Conservation (phyloP, 2,113 vertebrate genomes). For the Hydrolagus affinis region DNA sequence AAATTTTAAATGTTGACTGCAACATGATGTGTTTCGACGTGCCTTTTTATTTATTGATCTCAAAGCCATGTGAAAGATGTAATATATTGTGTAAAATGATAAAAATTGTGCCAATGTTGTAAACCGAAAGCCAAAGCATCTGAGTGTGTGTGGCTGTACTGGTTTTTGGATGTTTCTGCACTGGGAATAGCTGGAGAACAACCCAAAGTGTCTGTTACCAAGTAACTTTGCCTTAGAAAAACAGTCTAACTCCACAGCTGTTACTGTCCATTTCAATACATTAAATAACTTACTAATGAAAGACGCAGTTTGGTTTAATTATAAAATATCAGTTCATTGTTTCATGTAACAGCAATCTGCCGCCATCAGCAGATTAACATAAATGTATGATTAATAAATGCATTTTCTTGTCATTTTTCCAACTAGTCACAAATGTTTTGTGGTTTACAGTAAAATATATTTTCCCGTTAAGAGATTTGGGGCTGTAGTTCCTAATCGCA, state of each 20-base stretch:
- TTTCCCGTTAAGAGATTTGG: background rate
- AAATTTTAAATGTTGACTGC: constrained; percentile 63
- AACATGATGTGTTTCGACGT: constrained; percentile 78
- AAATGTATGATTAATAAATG: background rate
- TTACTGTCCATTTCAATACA: background rate
- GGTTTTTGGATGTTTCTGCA: background rate
- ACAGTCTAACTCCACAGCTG: background rate
- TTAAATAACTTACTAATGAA: background rate
- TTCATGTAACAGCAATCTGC: background rate
- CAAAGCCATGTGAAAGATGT: constrained; percentile 87
- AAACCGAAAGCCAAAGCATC: background rate
- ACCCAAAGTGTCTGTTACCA: background rate
- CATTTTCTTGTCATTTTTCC: background rate
- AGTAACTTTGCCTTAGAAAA: background rate
- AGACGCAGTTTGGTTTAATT: background rate
- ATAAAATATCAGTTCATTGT: background rate
- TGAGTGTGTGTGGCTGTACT: background rate
- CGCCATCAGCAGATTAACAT: too few species aligned
- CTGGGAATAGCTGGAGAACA: background rate
- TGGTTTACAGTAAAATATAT: too few species aligned
- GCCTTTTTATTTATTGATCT: constrained; percentile 95
- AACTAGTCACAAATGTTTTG: background rate
- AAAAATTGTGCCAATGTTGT: background rate
- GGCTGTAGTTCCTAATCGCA: background rate
- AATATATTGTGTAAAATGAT: constrained; percentile 74